Percentiles rank a stretch among this genome's conserved stretches.
Evolutionary conservation across 2,888 invertebrate species (phyloP).

Genomic region (Criorhina ranunculi): DNA sequence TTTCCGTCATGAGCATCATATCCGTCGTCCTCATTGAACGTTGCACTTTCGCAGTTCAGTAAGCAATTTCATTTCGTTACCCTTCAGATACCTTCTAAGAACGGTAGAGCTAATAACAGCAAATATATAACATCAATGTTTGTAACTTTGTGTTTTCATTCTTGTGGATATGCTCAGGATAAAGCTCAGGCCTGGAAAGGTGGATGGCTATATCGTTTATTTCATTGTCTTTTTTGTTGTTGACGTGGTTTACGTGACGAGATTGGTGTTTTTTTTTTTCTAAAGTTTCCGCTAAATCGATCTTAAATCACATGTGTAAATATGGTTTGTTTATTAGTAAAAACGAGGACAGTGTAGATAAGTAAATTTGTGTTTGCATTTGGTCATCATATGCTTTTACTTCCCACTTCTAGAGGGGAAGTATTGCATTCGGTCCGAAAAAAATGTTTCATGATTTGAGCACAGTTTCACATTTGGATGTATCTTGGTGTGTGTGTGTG

Average conservation of each 20-base stretch:
- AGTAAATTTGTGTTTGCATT: too few relatives aligned
- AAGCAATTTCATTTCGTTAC: constrained; percentile 31
- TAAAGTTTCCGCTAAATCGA: neutral
- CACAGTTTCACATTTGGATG: too few relatives aligned
- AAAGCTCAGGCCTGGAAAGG: neutral
- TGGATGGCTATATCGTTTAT: neutral
- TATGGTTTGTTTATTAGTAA: constrained; percentile 1
- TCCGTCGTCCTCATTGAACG: constrained; percentile 8
- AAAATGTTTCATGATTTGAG: too few relatives aligned
- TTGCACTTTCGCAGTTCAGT: constrained; percentile 35
- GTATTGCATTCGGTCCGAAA: too few relatives aligned
- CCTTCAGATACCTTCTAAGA: constrained; percentile 19
- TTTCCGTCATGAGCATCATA: neutral
- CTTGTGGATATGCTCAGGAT: neutral
- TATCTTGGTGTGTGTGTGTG: too few relatives aligned
- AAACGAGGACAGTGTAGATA: neutral
- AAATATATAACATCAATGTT: too few relatives aligned
- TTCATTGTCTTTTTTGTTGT: neutral
- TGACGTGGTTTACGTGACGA: neutral
- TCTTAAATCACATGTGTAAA: neutral
- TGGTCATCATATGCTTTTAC: too few relatives aligned
- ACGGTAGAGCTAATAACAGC: constrained; percentile 9
- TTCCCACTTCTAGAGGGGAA: too few relatives aligned
- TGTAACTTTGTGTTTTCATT: constrained; percentile 9
- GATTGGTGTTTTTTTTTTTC: neutral